Percentiles rank a stretch among this genome's conserved stretches.
Conservation (phyloP, 2,888 invertebrate genomes). For the Siphonodentalium dalli region DNA sequence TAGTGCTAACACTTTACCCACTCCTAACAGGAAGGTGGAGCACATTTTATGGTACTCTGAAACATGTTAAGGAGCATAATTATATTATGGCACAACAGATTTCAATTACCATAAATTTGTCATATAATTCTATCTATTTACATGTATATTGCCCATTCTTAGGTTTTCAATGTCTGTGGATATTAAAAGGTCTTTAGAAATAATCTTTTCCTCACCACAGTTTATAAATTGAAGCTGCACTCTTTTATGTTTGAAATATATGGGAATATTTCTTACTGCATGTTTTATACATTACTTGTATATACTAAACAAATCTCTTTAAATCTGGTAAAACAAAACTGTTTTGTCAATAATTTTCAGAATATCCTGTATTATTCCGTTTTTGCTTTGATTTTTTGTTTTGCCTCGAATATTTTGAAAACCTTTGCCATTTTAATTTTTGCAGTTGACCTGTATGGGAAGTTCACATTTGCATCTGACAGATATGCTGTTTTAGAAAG, state of each 20-base stretch:
- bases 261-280: not conserved
- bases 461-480: constrained; percentile 59
- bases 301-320: not conserved
- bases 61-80: too few species aligned
- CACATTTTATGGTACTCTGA: too few species aligned
- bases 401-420: too few species aligned
- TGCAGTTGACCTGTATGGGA: constrained; percentile 54
- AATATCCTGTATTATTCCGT: not conserved
- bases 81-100: too few species aligned
- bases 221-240: not conserved
- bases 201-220: too few species aligned
- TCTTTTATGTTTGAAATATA: not conserved
- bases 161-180: too few species aligned
- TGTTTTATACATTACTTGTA: not conserved
- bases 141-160: too few species aligned
- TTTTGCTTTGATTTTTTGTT: not conserved
- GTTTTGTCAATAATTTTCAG: not conserved
- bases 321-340: not conserved
- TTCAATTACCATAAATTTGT: too few species aligned
- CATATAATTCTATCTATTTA: too few species aligned
- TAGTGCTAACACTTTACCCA: too few species aligned
- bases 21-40: too few species aligned
- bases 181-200: too few species aligned
- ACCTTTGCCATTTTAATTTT: constrained; percentile 1
- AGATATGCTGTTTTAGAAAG: constrained; percentile 60